Conservation (phyloP, 1,140 invertebrate genomes). For the Protaetia brevitarsis region DNA sequence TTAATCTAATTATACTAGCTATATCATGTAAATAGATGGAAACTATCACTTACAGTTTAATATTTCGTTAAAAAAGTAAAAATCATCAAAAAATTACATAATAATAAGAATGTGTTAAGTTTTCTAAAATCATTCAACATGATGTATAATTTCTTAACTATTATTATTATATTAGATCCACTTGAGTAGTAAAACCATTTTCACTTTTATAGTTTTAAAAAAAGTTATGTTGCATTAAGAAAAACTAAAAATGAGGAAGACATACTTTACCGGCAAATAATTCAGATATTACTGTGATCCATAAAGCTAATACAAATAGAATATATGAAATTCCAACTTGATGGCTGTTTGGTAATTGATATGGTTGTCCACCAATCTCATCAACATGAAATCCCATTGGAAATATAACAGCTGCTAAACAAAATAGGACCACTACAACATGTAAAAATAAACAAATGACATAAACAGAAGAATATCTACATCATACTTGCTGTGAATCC, state of each 20-base stretch:
- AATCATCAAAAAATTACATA: no score
- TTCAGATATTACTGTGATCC: slow-evolving; percentile 95
- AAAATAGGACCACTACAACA: slow-evolving; percentile 90
- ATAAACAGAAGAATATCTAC: neutral
- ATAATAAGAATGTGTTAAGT: no score
- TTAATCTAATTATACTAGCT: no score
- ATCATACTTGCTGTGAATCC: slow-evolving; percentile 90
- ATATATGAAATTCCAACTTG: slow-evolving; percentile 96
- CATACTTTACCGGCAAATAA: slow-evolving; percentile 97
- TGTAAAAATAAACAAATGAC: slow-evolving; percentile 24
- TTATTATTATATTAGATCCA: neutral
- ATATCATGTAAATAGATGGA: no score
- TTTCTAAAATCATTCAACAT: no score
- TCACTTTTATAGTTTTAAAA: neutral
- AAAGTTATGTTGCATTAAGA: neutral
- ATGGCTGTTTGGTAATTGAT: slow-evolving; percentile 91
- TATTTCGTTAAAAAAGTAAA: no score
- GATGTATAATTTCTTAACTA: no score
- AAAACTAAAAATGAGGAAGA: slow-evolving; percentile 81
- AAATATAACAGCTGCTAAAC: slow-evolving; percentile 91
- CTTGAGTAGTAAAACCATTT: neutral
- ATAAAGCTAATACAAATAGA: slow-evolving; percentile 88
- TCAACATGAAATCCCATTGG: slow-evolving; percentile 94
- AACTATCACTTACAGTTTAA: no score
- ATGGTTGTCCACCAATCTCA: slow-evolving; percentile 92